phyloP scores from a whole-genome alignment of 2,113 vertebrate genomes.

The Rhineura floridana region DNA sequence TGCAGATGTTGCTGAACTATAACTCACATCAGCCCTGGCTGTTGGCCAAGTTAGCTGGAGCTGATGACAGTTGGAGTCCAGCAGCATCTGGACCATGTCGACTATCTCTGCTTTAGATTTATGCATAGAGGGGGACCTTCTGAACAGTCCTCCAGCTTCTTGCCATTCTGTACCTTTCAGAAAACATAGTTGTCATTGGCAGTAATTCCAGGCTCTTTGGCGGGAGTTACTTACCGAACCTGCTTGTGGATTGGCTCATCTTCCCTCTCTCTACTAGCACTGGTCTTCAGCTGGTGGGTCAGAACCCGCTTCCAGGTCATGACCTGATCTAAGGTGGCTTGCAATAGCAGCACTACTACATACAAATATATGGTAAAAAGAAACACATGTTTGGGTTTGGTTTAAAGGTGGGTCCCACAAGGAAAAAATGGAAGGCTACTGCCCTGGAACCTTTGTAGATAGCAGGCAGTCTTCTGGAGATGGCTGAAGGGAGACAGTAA shows the following conservation, averaged over 20 bases:
- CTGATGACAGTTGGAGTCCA: background rate
- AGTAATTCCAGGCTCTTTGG: background rate
- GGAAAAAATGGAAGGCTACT: too few species aligned
- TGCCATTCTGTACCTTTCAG: background rate
- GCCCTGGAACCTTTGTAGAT: background rate
- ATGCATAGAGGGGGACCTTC: background rate
- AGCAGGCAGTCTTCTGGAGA: background rate
- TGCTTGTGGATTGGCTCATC: background rate
- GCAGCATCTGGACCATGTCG: background rate
- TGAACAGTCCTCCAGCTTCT: background rate
- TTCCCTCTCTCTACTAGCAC: too few species aligned
- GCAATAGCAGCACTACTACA: too few species aligned
- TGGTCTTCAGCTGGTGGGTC: too few species aligned
- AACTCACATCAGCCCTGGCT: background rate
- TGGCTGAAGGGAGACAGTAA: background rate
- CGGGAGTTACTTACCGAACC: background rate
- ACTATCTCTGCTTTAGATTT: background rate
- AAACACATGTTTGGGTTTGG: too few species aligned
- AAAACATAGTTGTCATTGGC: background rate
- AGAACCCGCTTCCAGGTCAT: too few species aligned
- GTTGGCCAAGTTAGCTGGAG: background rate
- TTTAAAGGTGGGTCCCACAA: too few species aligned
- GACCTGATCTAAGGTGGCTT: too few species aligned
- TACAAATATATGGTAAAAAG: too few species aligned
- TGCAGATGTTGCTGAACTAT: background rate